Evolutionary conservation across 2,797 vertebrate species (phyloP).

Genomic region (Smutsia temminckii): DNA sequence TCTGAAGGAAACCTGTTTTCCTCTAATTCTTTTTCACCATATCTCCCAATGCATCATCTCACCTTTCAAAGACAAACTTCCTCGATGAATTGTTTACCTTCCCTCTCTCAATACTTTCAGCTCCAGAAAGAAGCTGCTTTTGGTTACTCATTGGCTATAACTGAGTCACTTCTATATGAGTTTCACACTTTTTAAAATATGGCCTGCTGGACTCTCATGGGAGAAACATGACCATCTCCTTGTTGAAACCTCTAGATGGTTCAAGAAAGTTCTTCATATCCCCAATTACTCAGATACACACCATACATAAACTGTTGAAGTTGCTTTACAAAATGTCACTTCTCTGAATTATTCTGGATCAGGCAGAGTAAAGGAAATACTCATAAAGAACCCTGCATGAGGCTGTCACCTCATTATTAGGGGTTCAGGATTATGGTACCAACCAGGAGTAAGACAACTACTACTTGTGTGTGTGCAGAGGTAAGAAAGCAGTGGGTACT

Average conservation of each 20-base stretch:
- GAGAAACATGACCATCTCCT: not conserved
- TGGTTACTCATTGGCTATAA: rapidly evolving
- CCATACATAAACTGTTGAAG: not conserved
- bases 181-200: not conserved
- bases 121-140: not conserved
- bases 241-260: not conserved
- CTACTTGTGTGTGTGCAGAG: not conserved
- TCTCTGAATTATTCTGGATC: not conserved
- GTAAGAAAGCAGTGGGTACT: not conserved
- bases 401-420: not conserved
- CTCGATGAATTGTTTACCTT: not conserved
- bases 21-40: not conserved
- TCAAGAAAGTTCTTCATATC: not conserved
- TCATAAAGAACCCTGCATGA: not conserved
- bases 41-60: not conserved
- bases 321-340: not conserved
- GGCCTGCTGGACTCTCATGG: not conserved
- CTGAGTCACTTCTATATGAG: not conserved
- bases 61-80: not conserved
- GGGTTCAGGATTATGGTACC: not conserved
- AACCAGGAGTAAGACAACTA: not conserved
- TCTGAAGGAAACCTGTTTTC: not conserved
- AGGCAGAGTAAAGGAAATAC: not conserved
- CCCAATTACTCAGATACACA: not conserved
- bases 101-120: not conserved